Conservation (phyloP, 1,140 invertebrate genomes). For the Drosophila leontia region DNA sequence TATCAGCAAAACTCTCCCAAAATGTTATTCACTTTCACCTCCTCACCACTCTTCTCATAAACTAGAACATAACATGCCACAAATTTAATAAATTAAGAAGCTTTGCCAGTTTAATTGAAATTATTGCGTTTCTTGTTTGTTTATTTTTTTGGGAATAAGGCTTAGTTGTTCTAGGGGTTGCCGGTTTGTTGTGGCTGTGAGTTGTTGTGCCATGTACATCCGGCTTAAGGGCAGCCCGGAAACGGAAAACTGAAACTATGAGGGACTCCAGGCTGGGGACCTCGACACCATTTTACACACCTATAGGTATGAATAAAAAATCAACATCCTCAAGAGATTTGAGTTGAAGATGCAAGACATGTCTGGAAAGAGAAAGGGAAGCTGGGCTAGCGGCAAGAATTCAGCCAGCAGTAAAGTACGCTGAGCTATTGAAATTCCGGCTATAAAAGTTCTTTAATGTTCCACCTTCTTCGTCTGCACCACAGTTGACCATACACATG, state of each 20-base stretch:
- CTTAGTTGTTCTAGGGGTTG: neutral
- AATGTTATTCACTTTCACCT: neutral
- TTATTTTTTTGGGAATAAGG: slow-evolving; percentile 3
- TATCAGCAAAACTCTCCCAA: neutral
- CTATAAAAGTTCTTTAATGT: slow-evolving; percentile 20
- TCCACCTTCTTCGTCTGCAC: slow-evolving; percentile 12
- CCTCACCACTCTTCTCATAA: neutral
- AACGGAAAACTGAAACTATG: neutral
- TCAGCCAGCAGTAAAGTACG: neutral
- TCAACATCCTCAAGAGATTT: slow-evolving; percentile 13
- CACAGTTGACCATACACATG: neutral
- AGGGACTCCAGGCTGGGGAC: slow-evolving; percentile 21
- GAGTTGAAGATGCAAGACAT: slow-evolving; percentile 9
- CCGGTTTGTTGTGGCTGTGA: neutral
- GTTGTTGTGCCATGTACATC: slow-evolving; percentile 2
- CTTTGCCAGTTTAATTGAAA: slow-evolving; percentile 64
- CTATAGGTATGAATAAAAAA: slow-evolving; percentile 42
- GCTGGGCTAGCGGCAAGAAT: slow-evolving; percentile 1
- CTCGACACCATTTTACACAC: slow-evolving; percentile 19
- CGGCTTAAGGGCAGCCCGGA: neutral
- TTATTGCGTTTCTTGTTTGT: slow-evolving; percentile 52
- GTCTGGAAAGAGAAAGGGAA: slow-evolving; percentile 20
- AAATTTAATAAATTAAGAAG: slow-evolving; percentile 63
- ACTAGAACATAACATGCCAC: slow-evolving; percentile 12
- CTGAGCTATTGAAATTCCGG: neutral